Evolutionary conservation across 1,140 invertebrate genomes (phyloP), one percentile per base, ranked within the genome.

Genomic region (Musca vetustissima): DNA sequence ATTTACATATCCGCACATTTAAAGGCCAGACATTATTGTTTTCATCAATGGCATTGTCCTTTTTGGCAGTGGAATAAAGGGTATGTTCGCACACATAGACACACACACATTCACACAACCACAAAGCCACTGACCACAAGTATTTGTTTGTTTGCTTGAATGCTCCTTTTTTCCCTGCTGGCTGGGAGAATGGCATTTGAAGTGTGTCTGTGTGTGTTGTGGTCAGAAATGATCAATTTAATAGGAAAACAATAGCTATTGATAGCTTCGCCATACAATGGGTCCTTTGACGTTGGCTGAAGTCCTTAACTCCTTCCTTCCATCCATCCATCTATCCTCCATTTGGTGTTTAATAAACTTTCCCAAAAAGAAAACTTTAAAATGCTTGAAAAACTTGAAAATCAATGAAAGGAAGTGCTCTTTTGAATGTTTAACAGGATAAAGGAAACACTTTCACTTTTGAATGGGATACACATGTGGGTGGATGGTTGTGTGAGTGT

Each of bases 211-310:
- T 43, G 4, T 13, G 6, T 6, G 36, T 7, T 43, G 36, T 43
- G 36, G 36, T 43, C 36, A 43, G 36, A 77, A 76, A 77, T 79
- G 77, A 79, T 79, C 77, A 79, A 79, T 79, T 79, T 79, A 79
- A 79, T 79, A 74, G 77, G 77, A 75, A 79, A 79, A 79, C 77
- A 79, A 79, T 79, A 28, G 25, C 15, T 57, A 57, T 57, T 57
- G 22, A 57, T 57, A 28, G 14, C 24, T 55, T 14, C 11, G 13
- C 8, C 52, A 24, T 24, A 36, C 21, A 28, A 17, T 36, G 57
- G 17, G 7, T 28, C n/a, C n/a, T 61, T 36, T 17, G 9, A 21
- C n/a, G 57, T 8, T 19, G 19, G 21, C 48, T 8, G 6, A 52
- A 21, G n/a, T 21, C 21, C 17, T 14, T 49, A n/a, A 49, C 48